phyloP scores from a whole-genome alignment of 2,113 vertebrate species.

The Triplophysa tibetana region DNA sequence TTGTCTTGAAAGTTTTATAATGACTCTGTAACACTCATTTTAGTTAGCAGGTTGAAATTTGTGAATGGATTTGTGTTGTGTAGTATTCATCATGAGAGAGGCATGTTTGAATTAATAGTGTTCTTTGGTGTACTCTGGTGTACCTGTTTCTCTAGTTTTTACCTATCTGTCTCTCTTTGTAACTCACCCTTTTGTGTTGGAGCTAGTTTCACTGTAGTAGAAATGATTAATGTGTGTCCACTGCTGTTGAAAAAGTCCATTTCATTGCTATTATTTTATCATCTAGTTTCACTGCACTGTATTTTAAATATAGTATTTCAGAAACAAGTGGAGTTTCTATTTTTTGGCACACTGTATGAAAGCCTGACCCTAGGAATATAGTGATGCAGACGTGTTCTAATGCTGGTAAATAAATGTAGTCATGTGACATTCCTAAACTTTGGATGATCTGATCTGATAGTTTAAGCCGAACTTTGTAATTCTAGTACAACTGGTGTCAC shows the following conservation, averaged over 20 bases:
- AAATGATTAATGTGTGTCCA: neutral
- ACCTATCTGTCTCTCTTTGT: neutral
- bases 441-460: constrained; percentile 4
- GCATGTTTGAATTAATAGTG: too few species aligned
- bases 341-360: neutral
- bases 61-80: neutral
- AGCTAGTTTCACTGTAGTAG: neutral
- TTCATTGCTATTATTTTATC: neutral
- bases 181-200: too few species aligned
- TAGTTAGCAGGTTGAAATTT: neutral
- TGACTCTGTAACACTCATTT: neutral
- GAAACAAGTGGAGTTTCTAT: neutral
- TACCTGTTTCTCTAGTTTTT: too few species aligned
- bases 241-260: neutral
- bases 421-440: constrained; percentile 1
- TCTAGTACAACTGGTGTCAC: too few species aligned
- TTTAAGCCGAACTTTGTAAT: neutral
- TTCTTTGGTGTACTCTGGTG: too few species aligned
- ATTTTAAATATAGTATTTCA: constrained; percentile 16
- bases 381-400: neutral
- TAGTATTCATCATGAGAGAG: neutral
- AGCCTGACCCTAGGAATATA: neutral
- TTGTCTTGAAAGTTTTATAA: too few species aligned
- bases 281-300: neutral
- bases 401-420: neutral